Conservation (phyloP, 2,113 vertebrate species). For the Cinclus cinclus region DNA sequence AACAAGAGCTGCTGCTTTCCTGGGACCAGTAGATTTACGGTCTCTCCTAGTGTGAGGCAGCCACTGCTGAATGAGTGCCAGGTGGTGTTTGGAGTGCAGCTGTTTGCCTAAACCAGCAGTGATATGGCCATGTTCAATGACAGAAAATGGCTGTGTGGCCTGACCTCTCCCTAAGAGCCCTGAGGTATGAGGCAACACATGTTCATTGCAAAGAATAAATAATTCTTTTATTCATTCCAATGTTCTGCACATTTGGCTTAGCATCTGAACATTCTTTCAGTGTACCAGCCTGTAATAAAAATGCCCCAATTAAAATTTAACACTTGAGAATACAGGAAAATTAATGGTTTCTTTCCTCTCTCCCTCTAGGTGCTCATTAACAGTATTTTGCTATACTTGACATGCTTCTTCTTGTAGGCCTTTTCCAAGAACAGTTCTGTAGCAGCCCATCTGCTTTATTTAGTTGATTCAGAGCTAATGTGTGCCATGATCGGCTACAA, state of each 20-base stretch:
- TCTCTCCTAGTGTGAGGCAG: neutral
- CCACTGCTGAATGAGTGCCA: neutral
- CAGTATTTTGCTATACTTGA: constrained; percentile 24
- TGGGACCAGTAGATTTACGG: neutral
- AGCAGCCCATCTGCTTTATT: constrained; percentile 6
- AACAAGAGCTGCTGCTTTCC: neutral
- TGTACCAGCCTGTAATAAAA: constrained; percentile 3
- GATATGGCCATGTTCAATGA: neutral
- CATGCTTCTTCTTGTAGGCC: neutral
- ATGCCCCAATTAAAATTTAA: constrained; percentile 48
- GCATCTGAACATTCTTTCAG: neutral
- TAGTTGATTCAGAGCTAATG: neutral
- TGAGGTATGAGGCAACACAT: neutral
- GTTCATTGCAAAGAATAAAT: neutral
- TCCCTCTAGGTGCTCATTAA: constrained; percentile 15
- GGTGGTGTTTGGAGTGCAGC: neutral
- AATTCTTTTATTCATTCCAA: neutral
- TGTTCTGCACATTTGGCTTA: neutral
- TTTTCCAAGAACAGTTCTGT: neutral
- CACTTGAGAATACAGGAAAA: constrained; percentile 25
- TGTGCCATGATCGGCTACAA: neutral
- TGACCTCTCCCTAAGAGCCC: neutral
- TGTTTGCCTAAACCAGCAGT: neutral
- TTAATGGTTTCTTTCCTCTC: neutral
- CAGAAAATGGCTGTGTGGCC: neutral